phyloP scores from a whole-genome alignment of 2,797 vertebrate genomes.

The Arctocebus calabarensis region DNA sequence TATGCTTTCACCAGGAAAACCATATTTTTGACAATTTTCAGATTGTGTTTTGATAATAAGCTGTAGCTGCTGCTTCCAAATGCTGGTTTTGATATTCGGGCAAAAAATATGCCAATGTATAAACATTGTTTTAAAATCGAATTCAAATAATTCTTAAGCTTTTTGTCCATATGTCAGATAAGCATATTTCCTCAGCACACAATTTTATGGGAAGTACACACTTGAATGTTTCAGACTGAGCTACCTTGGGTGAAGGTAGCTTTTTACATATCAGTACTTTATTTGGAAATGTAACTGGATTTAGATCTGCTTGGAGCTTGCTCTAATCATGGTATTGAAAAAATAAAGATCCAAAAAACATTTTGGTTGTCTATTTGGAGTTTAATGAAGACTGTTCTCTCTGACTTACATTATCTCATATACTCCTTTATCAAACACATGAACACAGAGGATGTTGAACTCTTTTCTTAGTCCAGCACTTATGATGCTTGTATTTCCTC shows the following conservation, averaged over 20 bases:
- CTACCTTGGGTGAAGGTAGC: too few species aligned
- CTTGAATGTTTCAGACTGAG: not conserved
- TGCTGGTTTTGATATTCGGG: not conserved
- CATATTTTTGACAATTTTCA: not conserved
- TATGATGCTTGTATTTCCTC: not conserved
- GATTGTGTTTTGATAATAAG: not conserved
- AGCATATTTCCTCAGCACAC: not conserved
- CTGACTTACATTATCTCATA: not conserved
- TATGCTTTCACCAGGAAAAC: not conserved
- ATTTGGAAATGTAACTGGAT: not conserved
- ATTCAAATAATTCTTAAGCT: not conserved
- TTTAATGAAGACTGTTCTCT: conserved; percentile 10
- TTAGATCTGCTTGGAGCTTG: not conserved
- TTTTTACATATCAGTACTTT: not conserved
- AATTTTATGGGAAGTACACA: not conserved
- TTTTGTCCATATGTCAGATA: not conserved
- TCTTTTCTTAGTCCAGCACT: not conserved
- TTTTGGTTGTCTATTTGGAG: not conserved
- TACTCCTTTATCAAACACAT: not conserved
- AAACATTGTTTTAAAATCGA: not conserved
- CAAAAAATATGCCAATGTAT: not conserved
- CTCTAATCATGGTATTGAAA: not conserved
- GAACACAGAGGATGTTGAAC: not conserved
- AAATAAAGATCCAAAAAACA: not conserved
- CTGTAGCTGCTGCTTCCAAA: not conserved